Percentiles rank a stretch among this genome's conserved stretches.
These are phyloP conservation scores for Hephaestus fuliginosus DNA, from an alignment of 2,797 vertebrate species.

Conservation along the genomic window DNA sequence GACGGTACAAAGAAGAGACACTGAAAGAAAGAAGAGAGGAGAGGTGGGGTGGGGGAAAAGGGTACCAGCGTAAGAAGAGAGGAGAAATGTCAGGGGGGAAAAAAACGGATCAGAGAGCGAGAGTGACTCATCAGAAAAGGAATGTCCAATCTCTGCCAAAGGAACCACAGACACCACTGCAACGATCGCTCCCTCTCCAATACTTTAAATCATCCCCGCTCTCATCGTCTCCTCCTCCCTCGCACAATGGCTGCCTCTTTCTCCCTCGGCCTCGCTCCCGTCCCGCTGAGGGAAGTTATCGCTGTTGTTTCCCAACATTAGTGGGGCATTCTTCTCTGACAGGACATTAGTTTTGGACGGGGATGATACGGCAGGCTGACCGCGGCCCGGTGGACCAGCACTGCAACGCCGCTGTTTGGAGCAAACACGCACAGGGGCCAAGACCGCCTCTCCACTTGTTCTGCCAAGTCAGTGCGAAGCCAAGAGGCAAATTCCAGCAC, in stretches of 20 bases:
- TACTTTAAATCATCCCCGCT: constrained; percentile 58
- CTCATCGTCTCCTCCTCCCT: constrained; percentile 31
- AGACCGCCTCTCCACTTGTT: constrained; percentile 28
- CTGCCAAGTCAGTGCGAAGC: constrained; percentile 50
- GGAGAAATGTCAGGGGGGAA: constrained; percentile 51
- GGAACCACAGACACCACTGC: constrained; percentile 75
- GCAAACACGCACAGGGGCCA: constrained; percentile 37
- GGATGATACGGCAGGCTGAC: constrained; percentile 42
- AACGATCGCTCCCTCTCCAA: constrained; percentile 52
- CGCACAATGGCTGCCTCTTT: constrained; percentile 56
- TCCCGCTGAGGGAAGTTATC: constrained; percentile 23
- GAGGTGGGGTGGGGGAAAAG: not conserved
- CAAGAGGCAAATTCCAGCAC: constrained; percentile 49
- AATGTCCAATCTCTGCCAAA: constrained; percentile 80
- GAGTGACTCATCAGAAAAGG: constrained; percentile 82
- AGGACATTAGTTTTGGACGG: constrained; percentile 51
- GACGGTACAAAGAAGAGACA: constrained; percentile 24
- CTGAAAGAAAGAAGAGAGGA: constrained; percentile 13
- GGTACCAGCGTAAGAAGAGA: constrained; percentile 35
- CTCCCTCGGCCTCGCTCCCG: constrained; percentile 14
- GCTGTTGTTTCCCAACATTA: constrained; percentile 36
- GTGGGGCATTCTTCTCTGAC: constrained; percentile 39
- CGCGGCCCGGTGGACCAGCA: constrained; percentile 13
- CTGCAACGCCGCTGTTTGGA: constrained; percentile 31
- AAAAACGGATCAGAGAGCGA: constrained; percentile 56